A percentile compares a stretch with the other conserved stretches of the same genome.
phyloP scores from a whole-genome alignment of 2,888 invertebrate species.

The Cryptophagus acutangulus region DNA sequence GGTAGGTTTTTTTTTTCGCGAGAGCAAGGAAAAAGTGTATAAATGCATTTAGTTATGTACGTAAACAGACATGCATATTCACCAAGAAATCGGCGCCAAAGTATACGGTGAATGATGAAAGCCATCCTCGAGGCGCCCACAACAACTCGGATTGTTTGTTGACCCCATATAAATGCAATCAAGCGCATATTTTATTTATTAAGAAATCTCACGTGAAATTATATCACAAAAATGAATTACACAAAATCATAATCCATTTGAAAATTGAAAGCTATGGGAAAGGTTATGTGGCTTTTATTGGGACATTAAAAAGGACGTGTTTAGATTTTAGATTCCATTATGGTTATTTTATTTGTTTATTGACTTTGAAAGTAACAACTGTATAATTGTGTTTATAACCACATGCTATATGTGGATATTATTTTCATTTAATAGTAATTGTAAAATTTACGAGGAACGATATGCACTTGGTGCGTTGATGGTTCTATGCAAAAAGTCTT shows the following conservation, averaged over 20 bases:
- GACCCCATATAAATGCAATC: slow-evolving; percentile 1
- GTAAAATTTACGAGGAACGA: slow-evolving; percentile 11
- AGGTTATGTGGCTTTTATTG: slow-evolving; percentile 11
- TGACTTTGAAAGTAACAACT: slow-evolving; percentile 9
- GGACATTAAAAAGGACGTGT: slow-evolving; percentile 8
- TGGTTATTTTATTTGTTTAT: slow-evolving; percentile 10
- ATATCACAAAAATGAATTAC: no score
- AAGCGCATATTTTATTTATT: no score
- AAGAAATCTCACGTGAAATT: no score
- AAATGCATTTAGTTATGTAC: slow-evolving; percentile 11
- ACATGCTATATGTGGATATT: slow-evolving; percentile 3
- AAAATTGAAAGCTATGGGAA: slow-evolving; percentile 11
- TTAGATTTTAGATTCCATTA: slow-evolving; percentile 14
- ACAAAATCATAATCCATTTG: slow-evolving; percentile 8
- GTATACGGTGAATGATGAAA: slow-evolving; percentile 25
- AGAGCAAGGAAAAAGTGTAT: slow-evolving; percentile 3
- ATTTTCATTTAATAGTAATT: slow-evolving; percentile 11
- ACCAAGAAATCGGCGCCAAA: slow-evolving; percentile 25
- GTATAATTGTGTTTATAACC: slow-evolving; percentile 2
- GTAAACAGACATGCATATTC: slow-evolving; percentile 13
- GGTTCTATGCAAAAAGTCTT: no score
- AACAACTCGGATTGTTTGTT: slow-evolving; percentile 10
- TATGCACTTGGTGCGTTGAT: no score
- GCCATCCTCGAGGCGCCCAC: slow-evolving; percentile 30
- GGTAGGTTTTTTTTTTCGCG: no score